These are phyloP conservation scores for Ectobius pallidus DNA, from an alignment of 2,888 invertebrate species.

Conservation along the genomic window DNA sequence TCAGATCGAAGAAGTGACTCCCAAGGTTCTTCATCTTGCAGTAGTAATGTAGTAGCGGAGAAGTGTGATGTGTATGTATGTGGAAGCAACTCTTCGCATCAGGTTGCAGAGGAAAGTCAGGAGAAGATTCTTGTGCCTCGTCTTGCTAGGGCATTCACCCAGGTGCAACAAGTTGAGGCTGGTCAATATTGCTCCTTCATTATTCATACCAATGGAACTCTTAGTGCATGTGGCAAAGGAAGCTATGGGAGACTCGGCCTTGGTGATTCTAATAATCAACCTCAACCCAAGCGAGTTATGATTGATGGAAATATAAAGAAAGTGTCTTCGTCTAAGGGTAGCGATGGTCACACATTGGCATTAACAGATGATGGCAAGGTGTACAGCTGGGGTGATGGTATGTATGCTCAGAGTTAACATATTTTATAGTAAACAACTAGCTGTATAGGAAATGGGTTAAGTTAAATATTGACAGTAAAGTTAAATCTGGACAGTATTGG, in stretches of 20 bases:
- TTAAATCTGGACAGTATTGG: no score
- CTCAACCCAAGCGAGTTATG: slow-evolving; percentile 60
- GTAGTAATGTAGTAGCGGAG: slow-evolving; percentile 46
- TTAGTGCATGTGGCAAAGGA: slow-evolving; percentile 67
- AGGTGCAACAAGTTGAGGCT: slow-evolving; percentile 66
- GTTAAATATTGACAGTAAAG: no score
- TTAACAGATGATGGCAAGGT: slow-evolving; percentile 60
- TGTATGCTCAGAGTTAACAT: no score
- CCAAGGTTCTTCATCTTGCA: slow-evolving; percentile 1
- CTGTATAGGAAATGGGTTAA: no score
- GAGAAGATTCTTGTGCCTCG: slow-evolving; percentile 65
- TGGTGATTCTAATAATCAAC: slow-evolving; percentile 66
- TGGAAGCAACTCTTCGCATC: slow-evolving; percentile 70
- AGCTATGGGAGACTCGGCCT: slow-evolving; percentile 68
- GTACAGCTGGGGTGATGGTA: slow-evolving; percentile 64
- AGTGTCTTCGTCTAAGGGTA: slow-evolving; percentile 63
- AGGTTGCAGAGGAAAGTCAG: slow-evolving; percentile 64
- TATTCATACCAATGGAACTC: slow-evolving; percentile 62
- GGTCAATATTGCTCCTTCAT: slow-evolving; percentile 70
- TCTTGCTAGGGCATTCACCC: slow-evolving; percentile 61
- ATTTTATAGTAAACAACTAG: no score
- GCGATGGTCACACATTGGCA: slow-evolving; percentile 63
- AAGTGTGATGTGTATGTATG: slow-evolving; percentile 65
- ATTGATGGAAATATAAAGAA: slow-evolving; percentile 60
- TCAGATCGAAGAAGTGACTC: slow-evolving; percentile 42